Evolutionary conservation across 1,140 invertebrate species (phyloP).

Genomic region (Oryctes rhinoceros): DNA sequence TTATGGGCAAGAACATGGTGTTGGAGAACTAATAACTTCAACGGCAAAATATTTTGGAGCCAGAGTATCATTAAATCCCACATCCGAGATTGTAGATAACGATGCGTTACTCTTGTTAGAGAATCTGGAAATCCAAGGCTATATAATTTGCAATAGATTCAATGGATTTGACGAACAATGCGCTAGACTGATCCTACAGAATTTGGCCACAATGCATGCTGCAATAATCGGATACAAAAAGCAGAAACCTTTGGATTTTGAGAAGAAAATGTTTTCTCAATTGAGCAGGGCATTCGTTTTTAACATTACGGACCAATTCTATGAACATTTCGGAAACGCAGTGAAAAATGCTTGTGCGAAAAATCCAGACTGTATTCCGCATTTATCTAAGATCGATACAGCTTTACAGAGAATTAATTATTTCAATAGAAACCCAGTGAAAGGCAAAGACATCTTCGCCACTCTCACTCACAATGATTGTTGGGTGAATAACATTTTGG

Average conservation of each 20-base stretch:
- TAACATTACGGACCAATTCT: constrained; percentile 42
- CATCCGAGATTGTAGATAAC: constrained; percentile 49
- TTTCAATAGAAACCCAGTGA: background rate
- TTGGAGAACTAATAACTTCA: constrained; percentile 57
- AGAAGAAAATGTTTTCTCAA: constrained; percentile 62
- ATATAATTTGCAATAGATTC: constrained; percentile 52
- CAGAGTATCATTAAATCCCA: constrained; percentile 49
- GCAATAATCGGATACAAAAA: constrained; percentile 45
- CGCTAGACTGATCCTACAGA: constrained; percentile 53
- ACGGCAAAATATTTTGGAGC: constrained; percentile 50
- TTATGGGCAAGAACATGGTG: constrained; percentile 41
- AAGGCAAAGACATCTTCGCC: background rate
- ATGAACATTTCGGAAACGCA: background rate
- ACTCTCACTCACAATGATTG: constrained; percentile 23
- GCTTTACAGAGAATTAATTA: constrained; percentile 39
- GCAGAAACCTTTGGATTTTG: constrained; percentile 49
- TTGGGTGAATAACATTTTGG: constrained; percentile 32
- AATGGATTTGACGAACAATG: constrained; percentile 59
- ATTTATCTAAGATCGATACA: constrained; percentile 37
- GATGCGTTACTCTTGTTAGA: constrained; percentile 60
- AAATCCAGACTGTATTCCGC: constrained; percentile 23
- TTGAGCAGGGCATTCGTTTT: constrained; percentile 59
- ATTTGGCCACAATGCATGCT: constrained; percentile 62
- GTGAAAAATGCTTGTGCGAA: constrained; percentile 48
- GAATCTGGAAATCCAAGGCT: constrained; percentile 59